Base-by-base conservation (phyloP, 1,140 invertebrate species). In the Sycobia sp. region DNA sequence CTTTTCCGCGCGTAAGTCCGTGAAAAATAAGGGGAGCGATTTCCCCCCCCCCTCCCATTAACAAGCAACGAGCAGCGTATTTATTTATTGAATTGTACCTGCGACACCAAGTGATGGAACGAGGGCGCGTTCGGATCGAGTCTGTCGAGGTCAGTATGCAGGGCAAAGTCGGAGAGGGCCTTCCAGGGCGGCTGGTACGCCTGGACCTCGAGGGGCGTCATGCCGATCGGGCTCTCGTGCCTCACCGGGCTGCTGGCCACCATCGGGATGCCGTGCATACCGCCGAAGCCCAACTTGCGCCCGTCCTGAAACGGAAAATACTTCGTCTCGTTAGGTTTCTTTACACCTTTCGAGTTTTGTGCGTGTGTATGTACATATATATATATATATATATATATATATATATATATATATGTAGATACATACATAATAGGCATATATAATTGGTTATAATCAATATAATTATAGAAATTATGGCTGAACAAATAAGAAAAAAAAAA, bases 151-250 rank as follows among this genome's bases (percentile, higher is more conserved):
- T 97, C 95, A 2, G 93, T 92, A 78, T 97, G 93, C 66, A 96
- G 87, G 54, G 95, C 95, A 82, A 97, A 98, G 75, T 98, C 95
- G 29, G 91, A 91, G 16, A 98, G 88, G 41, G 95, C 93, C 83
- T 98, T 97, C 96, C 95, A 98, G 11, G 94, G 95, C 39, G 95
- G 95, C 82, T 97, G 95, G 84, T 98, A 98, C 60, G 92, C 93
- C 71, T 95, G 94, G 29, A 98, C 95, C 79, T 96, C 93, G 34
- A 96, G 84, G 11, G 91, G 90, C 71, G 92, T 90, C 78, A 94
- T 87, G 36, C 92, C 91, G 43, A 92, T 84, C 0, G 92, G 92
- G 67, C 91, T 91, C 78, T 97, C 95, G 79, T 98, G 95, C 34
- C 93, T 86, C 1, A 98, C 95, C 8, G 96, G 96, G 71, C 93